Evolutionary conservation across 2,797 vertebrate species (phyloP).

Genomic region (Salmo trutta): DNA sequence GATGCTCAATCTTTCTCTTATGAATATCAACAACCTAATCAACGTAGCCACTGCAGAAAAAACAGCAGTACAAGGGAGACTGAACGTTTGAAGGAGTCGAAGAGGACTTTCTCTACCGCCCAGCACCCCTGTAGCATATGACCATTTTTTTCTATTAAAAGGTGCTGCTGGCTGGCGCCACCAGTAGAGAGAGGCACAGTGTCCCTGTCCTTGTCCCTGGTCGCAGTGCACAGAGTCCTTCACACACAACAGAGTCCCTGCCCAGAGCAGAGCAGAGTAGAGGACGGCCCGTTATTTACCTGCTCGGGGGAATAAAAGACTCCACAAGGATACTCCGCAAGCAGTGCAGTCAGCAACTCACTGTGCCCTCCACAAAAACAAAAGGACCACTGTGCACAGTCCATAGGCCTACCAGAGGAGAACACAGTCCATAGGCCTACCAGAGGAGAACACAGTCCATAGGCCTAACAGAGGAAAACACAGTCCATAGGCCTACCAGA

Average conservation of each 20-base stretch:
- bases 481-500: neutral
- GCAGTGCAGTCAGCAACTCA: slow-evolving; percentile 41
- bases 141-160: neutral
- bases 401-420: neutral
- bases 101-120: neutral
- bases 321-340: slow-evolving; percentile 20
- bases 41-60: neutral
- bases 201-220: slow-evolving; percentile 28
- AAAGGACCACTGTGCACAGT: neutral
- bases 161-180: slow-evolving; percentile 9
- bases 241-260: slow-evolving; percentile 22
- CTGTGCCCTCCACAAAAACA: slow-evolving; percentile 14
- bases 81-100: neutral
- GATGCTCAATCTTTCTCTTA: neutral
- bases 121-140: neutral
- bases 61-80: neutral
- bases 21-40: neutral
- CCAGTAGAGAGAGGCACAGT: slow-evolving; percentile 5
- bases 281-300: slow-evolving; percentile 25
- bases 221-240: slow-evolving; percentile 15
- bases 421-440: neutral
- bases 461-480: neutral
- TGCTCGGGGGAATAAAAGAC: slow-evolving; percentile 26
- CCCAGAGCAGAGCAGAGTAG: slow-evolving; percentile 8
- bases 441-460: neutral